Percentiles rank a stretch among this genome's conserved stretches.
These are phyloP conservation scores for Cervus canadensis DNA, from an alignment of 2,113 vertebrate species.

Conservation along the genomic window DNA sequence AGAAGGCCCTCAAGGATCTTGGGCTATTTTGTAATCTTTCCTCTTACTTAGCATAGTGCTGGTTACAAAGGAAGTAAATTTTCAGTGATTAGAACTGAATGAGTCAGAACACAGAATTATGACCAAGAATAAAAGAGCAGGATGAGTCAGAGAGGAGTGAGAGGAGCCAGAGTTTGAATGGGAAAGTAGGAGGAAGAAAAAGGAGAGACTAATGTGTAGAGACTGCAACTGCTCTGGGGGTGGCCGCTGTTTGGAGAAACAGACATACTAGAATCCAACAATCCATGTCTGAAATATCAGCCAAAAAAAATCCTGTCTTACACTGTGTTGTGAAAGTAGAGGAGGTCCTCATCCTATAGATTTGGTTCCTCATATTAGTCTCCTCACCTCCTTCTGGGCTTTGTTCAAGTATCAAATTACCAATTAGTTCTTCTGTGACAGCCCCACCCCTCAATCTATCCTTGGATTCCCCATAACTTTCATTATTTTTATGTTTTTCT, in stretches of 20 bases:
- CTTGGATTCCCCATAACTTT: background rate
- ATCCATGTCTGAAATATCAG: background rate
- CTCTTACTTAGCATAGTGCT: background rate
- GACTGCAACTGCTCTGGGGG: background rate
- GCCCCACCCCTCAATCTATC: background rate
- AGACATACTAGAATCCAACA: background rate
- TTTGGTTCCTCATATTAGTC: background rate
- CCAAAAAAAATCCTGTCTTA: background rate
- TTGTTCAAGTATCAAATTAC: background rate
- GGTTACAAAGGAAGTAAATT: slow-evolving; percentile 24
- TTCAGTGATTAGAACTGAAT: slow-evolving; percentile 38
- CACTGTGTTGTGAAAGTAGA: background rate
- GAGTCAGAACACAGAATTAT: slow-evolving; percentile 44
- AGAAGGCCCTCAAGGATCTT: background rate
- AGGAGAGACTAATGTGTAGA: background rate
- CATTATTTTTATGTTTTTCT: background rate
- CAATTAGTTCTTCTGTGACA: background rate
- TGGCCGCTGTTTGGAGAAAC: background rate
- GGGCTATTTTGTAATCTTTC: background rate
- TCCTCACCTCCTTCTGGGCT: background rate
- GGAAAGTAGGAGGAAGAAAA: background rate
- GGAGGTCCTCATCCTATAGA: background rate
- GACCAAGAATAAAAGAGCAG: slow-evolving; percentile 39
- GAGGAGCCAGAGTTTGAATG: background rate
- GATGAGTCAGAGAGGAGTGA: slow-evolving; percentile 30